These are phyloP conservation scores for Chrysodeixis includens DNA, from an alignment of 2,888 invertebrate genomes.

Conservation along the genomic window DNA sequence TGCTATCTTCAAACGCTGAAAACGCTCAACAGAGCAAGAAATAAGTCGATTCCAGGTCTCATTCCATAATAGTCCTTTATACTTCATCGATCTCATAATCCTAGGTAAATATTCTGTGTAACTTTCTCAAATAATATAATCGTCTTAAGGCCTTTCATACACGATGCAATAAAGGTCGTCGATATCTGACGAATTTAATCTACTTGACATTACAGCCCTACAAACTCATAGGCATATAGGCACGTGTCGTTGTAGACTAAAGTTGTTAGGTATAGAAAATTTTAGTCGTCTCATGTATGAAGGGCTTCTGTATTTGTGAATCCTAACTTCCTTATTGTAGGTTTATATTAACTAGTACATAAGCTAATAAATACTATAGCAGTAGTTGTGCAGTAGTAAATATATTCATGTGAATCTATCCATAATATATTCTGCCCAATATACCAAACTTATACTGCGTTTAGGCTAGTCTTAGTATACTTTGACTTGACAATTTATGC, in stretches of 20 bases:
- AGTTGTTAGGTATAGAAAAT: too few relatives aligned
- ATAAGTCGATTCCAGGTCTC: constrained; percentile 38
- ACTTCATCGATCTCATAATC: constrained; percentile 51
- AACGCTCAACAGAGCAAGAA: constrained; percentile 57
- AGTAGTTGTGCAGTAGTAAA: not conserved
- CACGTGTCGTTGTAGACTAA: too few relatives aligned
- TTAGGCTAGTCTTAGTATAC: not conserved
- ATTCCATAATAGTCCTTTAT: constrained; percentile 43
- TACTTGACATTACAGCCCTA: too few relatives aligned
- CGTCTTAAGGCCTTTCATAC: not conserved
- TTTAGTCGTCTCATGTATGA: too few relatives aligned
- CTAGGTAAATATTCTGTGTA: constrained; percentile 16
- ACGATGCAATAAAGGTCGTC: too few relatives aligned
- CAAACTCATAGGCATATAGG: too few relatives aligned
- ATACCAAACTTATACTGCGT: constrained; percentile 1
- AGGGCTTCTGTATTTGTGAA: not conserved
- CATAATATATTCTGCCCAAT: not conserved
- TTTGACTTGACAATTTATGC: not conserved
- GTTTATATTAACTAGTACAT: not conserved
- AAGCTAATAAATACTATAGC: not conserved
- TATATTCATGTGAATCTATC: not conserved
- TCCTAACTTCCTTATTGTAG: constrained; percentile 1
- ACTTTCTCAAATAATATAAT: constrained; percentile 14
- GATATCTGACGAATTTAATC: too few relatives aligned
- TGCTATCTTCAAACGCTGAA: constrained; percentile 75